Evolutionary conservation across 2,113 vertebrate species (phyloP).

Genomic region (Porphyrio hochstetteri): DNA sequence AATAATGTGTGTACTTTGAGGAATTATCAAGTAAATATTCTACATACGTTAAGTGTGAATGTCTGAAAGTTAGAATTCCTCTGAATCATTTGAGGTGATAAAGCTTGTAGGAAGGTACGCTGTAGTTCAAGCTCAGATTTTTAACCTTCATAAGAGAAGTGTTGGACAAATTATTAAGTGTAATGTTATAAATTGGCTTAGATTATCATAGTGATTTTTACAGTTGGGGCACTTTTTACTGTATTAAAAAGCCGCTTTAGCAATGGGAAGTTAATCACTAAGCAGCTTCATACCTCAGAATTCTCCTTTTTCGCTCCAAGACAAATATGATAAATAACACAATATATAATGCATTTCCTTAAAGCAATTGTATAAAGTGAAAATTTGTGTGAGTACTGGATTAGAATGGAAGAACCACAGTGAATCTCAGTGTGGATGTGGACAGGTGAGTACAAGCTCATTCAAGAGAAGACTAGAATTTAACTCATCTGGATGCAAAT

Average conservation of each 20-base stretch:
- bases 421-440: neutral
- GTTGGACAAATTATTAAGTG: neutral
- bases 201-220: conserved; percentile 1
- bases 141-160: neutral
- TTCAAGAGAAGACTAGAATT: neutral
- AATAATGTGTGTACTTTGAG: neutral
- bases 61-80: neutral
- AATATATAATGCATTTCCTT: neutral
- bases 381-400: neutral
- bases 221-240: neutral
- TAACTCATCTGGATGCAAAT: neutral
- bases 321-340: neutral
- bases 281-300: neutral
- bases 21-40: neutral
- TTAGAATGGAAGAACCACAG: neutral
- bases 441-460: neutral
- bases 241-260: neutral
- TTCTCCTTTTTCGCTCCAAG: neutral
- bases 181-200: neutral
- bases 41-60: neutral
- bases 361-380: neutral
- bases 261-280: neutral
- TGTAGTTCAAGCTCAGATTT: neutral
- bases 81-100: neutral
- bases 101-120: neutral